A percentile compares a stretch with the other conserved stretches of the same genome.
Evolutionary conservation across 2,888 invertebrate species (phyloP).

Genomic region (Oscheius sp.): DNA sequence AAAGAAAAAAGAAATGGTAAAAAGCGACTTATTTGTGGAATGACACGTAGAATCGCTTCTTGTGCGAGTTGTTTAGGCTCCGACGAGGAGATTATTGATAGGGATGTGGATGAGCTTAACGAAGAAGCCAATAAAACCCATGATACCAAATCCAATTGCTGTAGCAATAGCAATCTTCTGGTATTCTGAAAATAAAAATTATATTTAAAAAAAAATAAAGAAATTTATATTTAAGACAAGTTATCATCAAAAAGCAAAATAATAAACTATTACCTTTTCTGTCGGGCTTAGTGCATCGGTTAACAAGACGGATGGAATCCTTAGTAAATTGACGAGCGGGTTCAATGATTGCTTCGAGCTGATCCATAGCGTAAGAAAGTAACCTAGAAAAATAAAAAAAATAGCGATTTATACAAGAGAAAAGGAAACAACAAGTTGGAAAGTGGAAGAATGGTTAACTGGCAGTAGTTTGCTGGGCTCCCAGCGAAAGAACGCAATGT

Average conservation of each 20-base stretch:
- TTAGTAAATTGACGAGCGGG: conserved; percentile 96
- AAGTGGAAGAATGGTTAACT: not conserved
- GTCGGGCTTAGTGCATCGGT: conserved; percentile 99
- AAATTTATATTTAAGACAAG: no score
- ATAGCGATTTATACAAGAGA: not conserved
- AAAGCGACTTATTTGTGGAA: not conserved
- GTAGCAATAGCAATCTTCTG: conserved; percentile 99
- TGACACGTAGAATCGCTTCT: not conserved
- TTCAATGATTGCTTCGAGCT: conserved; percentile 90
- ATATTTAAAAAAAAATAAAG: conserved; percentile 1
- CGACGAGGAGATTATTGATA: conserved; percentile 78
- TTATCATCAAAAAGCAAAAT: no score
- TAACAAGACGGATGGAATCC: conserved; percentile 95
- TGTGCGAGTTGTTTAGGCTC: conserved; percentile 58
- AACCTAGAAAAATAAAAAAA: no score
- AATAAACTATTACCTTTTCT: no score
- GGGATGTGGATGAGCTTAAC: conserved; percentile 99
- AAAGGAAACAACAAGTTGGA: not conserved
- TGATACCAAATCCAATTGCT: conserved; percentile 98
- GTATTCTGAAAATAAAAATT: conserved; percentile 80
- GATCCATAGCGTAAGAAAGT: conserved; percentile 83
- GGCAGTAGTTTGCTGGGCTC: conserved; percentile 6
- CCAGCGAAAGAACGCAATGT: conserved; percentile 32
- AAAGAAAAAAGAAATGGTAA: not conserved
- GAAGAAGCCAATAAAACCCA: conserved; percentile 99